phyloP scores from a whole-genome alignment of 2,888 invertebrate species.

The Apantesis nais region DNA sequence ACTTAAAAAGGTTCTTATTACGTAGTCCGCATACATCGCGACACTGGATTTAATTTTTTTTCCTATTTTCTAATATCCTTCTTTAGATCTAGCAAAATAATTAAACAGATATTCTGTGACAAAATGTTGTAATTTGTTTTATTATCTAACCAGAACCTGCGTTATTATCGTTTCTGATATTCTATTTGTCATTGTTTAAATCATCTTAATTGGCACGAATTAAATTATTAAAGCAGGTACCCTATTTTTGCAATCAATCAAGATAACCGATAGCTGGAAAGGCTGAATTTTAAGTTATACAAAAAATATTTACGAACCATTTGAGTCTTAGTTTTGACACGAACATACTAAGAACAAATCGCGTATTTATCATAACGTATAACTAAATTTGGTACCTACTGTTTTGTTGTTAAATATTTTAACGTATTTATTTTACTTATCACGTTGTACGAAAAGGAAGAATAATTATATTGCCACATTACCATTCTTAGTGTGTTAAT shows the following conservation, averaged over 20 bases:
- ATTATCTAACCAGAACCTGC: not conserved
- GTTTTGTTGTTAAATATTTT: not conserved
- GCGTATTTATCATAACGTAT: not conserved
- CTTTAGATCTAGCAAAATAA: not conserved
- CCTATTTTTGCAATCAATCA: not conserved
- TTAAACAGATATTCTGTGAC: not conserved
- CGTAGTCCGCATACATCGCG: not conserved
- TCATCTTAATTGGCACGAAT: not conserved
- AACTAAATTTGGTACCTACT: not conserved
- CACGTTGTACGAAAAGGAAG: not conserved
- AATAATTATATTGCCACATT: not conserved
- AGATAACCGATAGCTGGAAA: not conserved
- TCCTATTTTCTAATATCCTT: not conserved
- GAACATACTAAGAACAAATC: not conserved
- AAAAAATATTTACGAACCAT: not conserved
- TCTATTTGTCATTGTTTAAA: not conserved
- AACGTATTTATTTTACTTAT: not conserved
- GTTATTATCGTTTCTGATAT: not conserved
- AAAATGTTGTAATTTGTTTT: not conserved
- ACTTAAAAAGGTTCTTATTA: not conserved
- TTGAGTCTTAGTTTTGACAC: not conserved
- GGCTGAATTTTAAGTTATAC: not conserved
- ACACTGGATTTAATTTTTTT: not conserved
- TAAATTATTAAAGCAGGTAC: not conserved
- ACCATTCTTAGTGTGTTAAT: not conserved